Percentiles rank a stretch among this genome's conserved stretches.
Conservation (phyloP, 2,113 vertebrate species). For the Regulus satrapa region DNA sequence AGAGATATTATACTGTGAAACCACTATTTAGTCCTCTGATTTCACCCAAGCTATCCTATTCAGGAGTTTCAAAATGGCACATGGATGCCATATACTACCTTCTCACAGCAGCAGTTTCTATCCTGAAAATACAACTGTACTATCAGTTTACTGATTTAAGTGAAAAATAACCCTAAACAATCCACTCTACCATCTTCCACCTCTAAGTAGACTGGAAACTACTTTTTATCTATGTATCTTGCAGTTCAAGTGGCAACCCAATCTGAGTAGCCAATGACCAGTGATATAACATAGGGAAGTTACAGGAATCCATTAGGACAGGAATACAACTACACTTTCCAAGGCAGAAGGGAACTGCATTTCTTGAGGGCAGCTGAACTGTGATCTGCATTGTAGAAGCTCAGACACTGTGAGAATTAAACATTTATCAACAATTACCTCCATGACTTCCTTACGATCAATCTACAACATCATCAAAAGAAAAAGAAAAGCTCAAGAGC, state of each 20-base stretch:
- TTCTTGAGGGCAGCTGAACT: not conserved
- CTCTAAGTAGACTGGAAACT: not conserved
- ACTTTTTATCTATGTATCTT: not conserved
- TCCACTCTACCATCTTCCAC: not conserved
- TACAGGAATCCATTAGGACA: not conserved
- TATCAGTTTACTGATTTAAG: not conserved
- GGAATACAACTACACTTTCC: not conserved
- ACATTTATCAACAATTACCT: not conserved
- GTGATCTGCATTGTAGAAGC: not conserved
- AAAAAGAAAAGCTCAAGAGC: not conserved
- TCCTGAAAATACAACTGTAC: not conserved
- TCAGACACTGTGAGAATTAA: not conserved
- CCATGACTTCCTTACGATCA: not conserved
- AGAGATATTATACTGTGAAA: not conserved
- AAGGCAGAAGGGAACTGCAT: not conserved
- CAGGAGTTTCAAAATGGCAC: not conserved
- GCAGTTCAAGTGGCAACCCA: not conserved
- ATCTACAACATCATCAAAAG: not conserved
- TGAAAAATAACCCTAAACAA: not conserved
- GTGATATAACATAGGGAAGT: not conserved
- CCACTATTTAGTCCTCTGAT: not conserved
- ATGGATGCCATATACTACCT: not conserved
- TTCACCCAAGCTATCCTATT: not conserved
- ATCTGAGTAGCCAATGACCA: not conserved
- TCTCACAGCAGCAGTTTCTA: not conserved